Conservation (phyloP, 1,140 invertebrate genomes). For the Sarcophaga bullata region DNA sequence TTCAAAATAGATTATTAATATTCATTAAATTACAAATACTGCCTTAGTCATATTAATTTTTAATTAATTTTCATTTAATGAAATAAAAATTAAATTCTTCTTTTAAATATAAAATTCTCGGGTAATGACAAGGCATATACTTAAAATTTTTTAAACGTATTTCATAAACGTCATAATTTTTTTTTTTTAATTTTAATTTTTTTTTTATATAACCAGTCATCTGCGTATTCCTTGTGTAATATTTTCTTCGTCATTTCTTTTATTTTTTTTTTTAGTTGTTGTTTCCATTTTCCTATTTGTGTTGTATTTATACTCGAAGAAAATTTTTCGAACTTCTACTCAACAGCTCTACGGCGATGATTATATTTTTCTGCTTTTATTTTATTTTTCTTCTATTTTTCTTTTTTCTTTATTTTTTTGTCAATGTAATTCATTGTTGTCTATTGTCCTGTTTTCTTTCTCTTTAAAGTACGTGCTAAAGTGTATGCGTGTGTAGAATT, state of each 20-base stretch:
- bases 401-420: conserved; percentile 13
- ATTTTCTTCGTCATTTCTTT: conserved; percentile 15
- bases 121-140: too few species aligned
- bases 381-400: neutral
- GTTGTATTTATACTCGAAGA: neutral
- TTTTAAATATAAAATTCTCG: too few species aligned
- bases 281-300: neutral
- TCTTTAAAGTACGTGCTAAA: neutral
- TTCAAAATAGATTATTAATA: too few species aligned
- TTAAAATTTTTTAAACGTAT: neutral
- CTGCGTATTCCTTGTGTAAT: neutral
- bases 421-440: conserved; percentile 35
- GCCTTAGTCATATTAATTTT: too few species aligned
- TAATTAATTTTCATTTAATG: too few species aligned
- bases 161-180: conserved; percentile 10
- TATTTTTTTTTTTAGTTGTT: neutral
- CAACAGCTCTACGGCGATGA: neutral
- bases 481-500: conserved; percentile 50
- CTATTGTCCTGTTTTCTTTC: conserved; percentile 52
- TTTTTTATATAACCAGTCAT: neutral
- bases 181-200: neutral
- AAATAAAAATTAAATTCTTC: too few species aligned
- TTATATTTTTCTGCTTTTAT: neutral
- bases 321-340: neutral
- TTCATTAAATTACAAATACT: too few species aligned